Conservation (phyloP, 2,797 vertebrate species). For the Otolemur crassicaudatus region DNA sequence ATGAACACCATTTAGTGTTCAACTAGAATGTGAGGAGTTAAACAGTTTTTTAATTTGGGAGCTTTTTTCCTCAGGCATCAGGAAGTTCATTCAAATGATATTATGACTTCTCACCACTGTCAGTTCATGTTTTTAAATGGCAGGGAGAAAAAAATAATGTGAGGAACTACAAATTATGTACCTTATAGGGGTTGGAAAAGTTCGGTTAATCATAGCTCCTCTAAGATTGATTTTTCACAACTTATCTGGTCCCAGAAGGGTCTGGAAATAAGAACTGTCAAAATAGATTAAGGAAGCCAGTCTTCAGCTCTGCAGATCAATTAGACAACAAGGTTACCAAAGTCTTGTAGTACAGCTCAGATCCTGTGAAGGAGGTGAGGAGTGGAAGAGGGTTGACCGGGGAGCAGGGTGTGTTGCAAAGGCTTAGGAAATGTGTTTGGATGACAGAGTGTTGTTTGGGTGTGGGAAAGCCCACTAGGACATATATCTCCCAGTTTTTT, state of each 20-base stretch:
- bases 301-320: neutral
- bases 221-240: slow-evolving; percentile 57
- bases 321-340: neutral
- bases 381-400: fast-evolving
- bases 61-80: neutral
- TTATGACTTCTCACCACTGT: slow-evolving; percentile 23
- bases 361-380: neutral
- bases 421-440: neutral
- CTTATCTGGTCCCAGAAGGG: neutral
- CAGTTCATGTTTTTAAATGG: slow-evolving; percentile 55
- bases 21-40: neutral
- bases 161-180: slow-evolving; percentile 30
- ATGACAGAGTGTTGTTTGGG: neutral
- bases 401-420: fast-evolving
- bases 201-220: slow-evolving; percentile 15
- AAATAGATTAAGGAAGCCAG: slow-evolving; percentile 19
- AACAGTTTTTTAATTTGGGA: neutral
- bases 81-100: slow-evolving; percentile 52
- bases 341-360: neutral
- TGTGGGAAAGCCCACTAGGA: neutral
- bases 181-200: slow-evolving; percentile 27
- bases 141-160: neutral
- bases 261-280: slow-evolving; percentile 49
- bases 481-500: neutral
- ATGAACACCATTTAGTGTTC: neutral